Conservation (phyloP, 2,113 vertebrate genomes). For the Osmerus eperlanus region DNA sequence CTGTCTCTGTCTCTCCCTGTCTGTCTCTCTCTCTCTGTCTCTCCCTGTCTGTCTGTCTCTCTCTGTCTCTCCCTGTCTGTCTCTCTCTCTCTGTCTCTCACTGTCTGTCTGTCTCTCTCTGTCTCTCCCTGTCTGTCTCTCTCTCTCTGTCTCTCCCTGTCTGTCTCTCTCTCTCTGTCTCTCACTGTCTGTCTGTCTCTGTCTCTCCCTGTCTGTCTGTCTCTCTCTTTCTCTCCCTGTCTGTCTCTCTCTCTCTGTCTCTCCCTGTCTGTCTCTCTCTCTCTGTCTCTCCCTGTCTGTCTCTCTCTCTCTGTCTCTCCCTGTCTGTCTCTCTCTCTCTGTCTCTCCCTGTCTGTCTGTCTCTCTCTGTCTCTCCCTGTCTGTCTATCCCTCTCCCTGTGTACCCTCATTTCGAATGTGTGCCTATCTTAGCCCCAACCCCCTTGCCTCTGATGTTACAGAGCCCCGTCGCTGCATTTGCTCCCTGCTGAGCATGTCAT, state of each 20-base stretch:
- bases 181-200: background rate
- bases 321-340: background rate
- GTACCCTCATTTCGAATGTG: conserved; percentile 35
- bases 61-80: background rate
- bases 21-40: background rate
- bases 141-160: background rate
- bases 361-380: background rate
- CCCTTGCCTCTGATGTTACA: conserved; percentile 12
- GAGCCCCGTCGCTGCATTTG: conserved; percentile 14
- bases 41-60: background rate
- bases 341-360: background rate
- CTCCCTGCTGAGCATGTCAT: conserved; percentile 29
- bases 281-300: too few species aligned
- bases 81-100: background rate
- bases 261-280: too few species aligned
- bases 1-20: conserved; percentile 29
- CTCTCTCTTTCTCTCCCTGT: too few species aligned
- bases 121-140: background rate
- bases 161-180: background rate
- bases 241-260: too few species aligned
- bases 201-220: conserved; percentile 40
- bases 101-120: too few species aligned
- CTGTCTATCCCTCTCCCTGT: conserved; percentile 27
- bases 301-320: background rate
- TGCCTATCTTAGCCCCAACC: conserved; percentile 15